Conservation (phyloP, 2,113 vertebrate species). For the Marcusenius ussheri region DNA sequence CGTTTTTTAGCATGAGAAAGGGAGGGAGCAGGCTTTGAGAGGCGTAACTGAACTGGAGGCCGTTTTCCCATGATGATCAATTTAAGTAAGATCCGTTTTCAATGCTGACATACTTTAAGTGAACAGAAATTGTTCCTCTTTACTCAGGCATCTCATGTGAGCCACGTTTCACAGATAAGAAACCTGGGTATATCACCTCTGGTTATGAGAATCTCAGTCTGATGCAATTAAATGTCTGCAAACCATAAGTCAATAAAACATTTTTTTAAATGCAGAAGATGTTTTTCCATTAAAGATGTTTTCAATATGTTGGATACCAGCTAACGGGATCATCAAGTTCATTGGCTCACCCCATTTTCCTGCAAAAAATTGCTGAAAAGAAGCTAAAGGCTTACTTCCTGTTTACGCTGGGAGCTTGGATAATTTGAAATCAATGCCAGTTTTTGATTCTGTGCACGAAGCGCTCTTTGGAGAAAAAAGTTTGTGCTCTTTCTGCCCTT, state of each 20-base stretch:
- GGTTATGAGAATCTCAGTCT: neutral
- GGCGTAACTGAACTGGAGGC: constrained; percentile 51
- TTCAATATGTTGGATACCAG: neutral
- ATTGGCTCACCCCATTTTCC: neutral
- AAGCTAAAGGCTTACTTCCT: neutral
- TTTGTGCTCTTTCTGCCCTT: neutral
- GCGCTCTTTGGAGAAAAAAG: neutral
- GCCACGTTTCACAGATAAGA: neutral
- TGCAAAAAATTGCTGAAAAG: neutral
- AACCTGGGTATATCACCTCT: neutral
- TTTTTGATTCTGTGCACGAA: neutral
- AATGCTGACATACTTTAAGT: constrained; percentile 5
- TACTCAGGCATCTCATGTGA: neutral
- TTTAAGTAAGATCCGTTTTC: constrained; percentile 35
- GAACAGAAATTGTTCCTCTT: neutral
- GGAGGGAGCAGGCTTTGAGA: constrained; percentile 43
- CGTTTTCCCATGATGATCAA: constrained; percentile 56
- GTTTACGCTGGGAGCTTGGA: neutral
- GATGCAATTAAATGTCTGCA: neutral
- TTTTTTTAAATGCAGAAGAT: neutral
- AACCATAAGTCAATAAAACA: neutral
- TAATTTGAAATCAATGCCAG: neutral
- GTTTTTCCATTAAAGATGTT: neutral
- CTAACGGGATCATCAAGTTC: neutral
- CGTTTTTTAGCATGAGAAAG: constrained; percentile 52